Percentiles rank a stretch among this genome's conserved stretches.
phyloP scores from a whole-genome alignment of 2,113 vertebrate species.

The Chamaea fasciata region DNA sequence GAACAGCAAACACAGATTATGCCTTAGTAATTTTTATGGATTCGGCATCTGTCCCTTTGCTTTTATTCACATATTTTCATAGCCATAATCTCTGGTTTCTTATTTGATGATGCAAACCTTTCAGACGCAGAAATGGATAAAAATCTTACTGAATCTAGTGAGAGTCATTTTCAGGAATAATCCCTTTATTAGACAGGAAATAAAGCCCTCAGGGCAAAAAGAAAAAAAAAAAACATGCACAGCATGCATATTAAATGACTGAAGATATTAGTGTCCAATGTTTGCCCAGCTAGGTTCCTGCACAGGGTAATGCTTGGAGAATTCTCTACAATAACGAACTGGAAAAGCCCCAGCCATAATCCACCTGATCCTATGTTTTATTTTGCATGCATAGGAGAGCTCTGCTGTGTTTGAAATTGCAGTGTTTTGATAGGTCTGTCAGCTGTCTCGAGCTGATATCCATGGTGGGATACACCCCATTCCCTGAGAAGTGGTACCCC shows the following conservation, averaged over 20 bases:
- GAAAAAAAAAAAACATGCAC: neutral
- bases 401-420: neutral
- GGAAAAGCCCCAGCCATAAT: neutral
- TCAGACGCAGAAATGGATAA: slow-evolving; percentile 9
- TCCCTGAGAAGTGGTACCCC: neutral
- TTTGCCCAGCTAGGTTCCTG: neutral
- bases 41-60: slow-evolving; percentile 30
- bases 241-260: slow-evolving; percentile 49
- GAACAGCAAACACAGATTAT: slow-evolving; percentile 45
- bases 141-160: slow-evolving; percentile 30
- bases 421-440: neutral
- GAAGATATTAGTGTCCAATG: slow-evolving; percentile 12
- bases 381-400: slow-evolving; percentile 12
- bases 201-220: neutral
- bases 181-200: slow-evolving; percentile 38
- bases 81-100: slow-evolving; percentile 15
- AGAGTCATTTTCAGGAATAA: slow-evolving; percentile 41
- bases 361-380: slow-evolving; percentile 2
- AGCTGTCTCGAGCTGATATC: neutral
- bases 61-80: slow-evolving; percentile 51
- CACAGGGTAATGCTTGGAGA: slow-evolving; percentile 13
- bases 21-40: slow-evolving; percentile 48
- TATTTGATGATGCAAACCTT: slow-evolving; percentile 32
- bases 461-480: neutral
- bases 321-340: neutral